Base-by-base conservation (phyloP, 2,888 invertebrate species). In the Ormyrus pomaceus region DNA sequence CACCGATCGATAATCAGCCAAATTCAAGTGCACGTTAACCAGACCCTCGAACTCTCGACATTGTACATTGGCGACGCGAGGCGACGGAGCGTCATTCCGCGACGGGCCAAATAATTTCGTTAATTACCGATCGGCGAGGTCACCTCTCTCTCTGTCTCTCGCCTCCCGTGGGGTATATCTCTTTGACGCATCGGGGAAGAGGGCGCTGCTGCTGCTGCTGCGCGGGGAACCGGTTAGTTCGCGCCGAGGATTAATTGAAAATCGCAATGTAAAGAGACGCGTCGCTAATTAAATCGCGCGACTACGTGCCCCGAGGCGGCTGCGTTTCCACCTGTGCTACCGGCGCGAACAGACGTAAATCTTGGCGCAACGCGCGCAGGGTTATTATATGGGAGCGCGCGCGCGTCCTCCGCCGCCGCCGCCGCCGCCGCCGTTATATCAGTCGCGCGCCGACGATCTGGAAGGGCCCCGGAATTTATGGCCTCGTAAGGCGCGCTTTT, bases 221-320 rank as follows among this genome's bases (percentile, higher is more conserved):
- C 9, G 45, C 9, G 45, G 11, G 11, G 3, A 62, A 73, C 64
- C 64, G 73, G 64, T 73, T 48, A n/a, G 7, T 51, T 58, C 58
- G 5, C 6, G 8, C 13, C n/a, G 48, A 34, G 68, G 51, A 75
- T 75, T 75, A 68, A 74, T 68, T 75, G 68, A 68, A 75, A 75
- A 75, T 68, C 53, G 59, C 68, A 45, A 68, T 58, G 45, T 53
- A 76, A 69, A 69, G 55, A 62, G 69, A 55, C 55, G 55, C 62
- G 6, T 34, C 34, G 46, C 70, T 77, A 77, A 77, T 77, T 77
- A 71, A 71, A 77, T 70, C 51, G 77, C 77, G 77, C 77, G 77
- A 71, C 77, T 34, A 53, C 64, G 70, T 69, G 55, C 48, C 69
- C 55, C 45, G 6, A 9, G 53, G 59, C 45, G 10, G 34, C 34